phyloP scores from a whole-genome alignment of 2,797 vertebrate genomes.

The Pseudomugil tenellus region DNA sequence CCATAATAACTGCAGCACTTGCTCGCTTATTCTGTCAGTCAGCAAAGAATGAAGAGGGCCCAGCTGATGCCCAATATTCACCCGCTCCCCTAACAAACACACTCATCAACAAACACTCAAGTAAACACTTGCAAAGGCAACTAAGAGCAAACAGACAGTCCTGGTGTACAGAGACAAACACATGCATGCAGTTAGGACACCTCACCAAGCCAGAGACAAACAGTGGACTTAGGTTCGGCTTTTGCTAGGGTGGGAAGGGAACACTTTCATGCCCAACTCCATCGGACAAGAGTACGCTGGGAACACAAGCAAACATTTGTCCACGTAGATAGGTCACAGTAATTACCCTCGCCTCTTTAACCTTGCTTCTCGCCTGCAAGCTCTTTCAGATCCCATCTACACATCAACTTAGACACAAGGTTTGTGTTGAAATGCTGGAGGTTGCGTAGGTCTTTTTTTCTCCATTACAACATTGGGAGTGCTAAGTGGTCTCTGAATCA shows the following conservation, averaged over 20 bases:
- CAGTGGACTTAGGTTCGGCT: constrained; percentile 55
- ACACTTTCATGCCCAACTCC: constrained; percentile 77
- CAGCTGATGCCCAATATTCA: constrained; percentile 58
- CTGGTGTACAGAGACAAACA: constrained; percentile 22
- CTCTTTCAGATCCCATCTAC: constrained; percentile 57
- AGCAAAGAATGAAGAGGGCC: constrained; percentile 42
- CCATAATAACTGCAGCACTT: constrained; percentile 57
- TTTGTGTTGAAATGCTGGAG: constrained; percentile 15
- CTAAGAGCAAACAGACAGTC: constrained; percentile 47
- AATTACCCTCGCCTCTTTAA: constrained; percentile 79
- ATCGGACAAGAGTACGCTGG: constrained; percentile 69
- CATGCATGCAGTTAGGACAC: constrained; percentile 41
- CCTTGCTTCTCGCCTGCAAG: constrained; percentile 56
- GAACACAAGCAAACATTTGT: constrained; percentile 75
- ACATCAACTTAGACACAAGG: constrained; percentile 13
- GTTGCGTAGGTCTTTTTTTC: constrained; percentile 47
- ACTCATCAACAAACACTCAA: constrained; percentile 46
- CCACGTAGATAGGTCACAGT: constrained; percentile 77
- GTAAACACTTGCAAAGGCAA: constrained; percentile 47
- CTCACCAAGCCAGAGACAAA: constrained; percentile 43
- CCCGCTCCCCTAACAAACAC: constrained; percentile 24
- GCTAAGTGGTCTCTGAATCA: constrained; percentile 17
- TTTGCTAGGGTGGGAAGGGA: constrained; percentile 70
- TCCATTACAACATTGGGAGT: constrained; percentile 53
- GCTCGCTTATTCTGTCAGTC: constrained; percentile 60